Evolutionary conservation across 1,140 invertebrate genomes (phyloP), one percentile per base, ranked within the genome.

Genomic region (Myzus persicae): DNA sequence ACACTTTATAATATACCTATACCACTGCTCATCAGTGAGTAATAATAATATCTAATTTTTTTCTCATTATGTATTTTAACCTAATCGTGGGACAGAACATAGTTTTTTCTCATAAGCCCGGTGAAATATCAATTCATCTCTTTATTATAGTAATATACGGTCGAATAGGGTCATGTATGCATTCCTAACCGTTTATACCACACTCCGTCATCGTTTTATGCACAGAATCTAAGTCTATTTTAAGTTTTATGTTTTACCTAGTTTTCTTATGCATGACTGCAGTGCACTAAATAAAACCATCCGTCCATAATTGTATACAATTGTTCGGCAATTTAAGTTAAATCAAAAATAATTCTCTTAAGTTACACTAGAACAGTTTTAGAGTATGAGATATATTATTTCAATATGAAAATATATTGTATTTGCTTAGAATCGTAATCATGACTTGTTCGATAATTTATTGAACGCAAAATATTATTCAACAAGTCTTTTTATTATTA

Each of bases 41-140:
- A 36, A 82, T 82, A 82, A 82, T 82, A 82, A 40, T 82, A 82
- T 40, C 36, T 82, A 36, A 40, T 82, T 82, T 82, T 82, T 40
- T 82, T 82, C 81, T 40, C 38, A 82, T 82, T 40, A 82, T 38
- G 81, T 82, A 9, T 8, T 40, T 82, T 40, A 82, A 82, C 14
- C n/a, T 76, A 40, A 82, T 36, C 81, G 81, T 82, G 38, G 81
- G 81, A 36, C 9, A 40, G 7, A 40, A 36, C 22, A 18, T 40
- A 7, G 38, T 40, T 81, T 81, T 82, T 51, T 67, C 26, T 38
- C 22, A 24, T 40, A 40, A 24, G 20, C 20, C 22, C 81, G 2
- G 81, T 24, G 22, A 82, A 40, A 36, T 82, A 38, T 82, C 36
- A 82, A 82, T 38, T 20, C 36, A 82, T 24, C 38, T 40, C 7